Base-by-base conservation (phyloP, 2,888 invertebrate species). In the Meiosimyza platycephala region DNA sequence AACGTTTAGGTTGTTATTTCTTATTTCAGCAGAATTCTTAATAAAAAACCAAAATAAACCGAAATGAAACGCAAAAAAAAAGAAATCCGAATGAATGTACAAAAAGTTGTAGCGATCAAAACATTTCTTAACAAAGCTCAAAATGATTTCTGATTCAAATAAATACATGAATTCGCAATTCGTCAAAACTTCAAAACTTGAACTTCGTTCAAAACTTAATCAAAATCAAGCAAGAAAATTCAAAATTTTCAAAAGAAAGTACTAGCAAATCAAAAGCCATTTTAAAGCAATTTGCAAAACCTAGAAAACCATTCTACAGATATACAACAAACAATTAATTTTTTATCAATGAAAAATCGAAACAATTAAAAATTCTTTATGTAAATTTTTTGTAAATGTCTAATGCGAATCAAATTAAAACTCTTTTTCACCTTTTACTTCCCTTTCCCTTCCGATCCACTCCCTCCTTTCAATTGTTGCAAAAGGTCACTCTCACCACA, bases 401-500 rank as follows among this genome's bases (percentile, higher is more conserved):
- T 72, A 13, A 72, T 55, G 57, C 50, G 62, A 54, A 57, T 59
- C 66, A 74, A 65, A 54, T n/a, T 47, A 64, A 48, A 50, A 48
- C 52, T 47, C 51, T 72, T 6, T 63, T 68, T 68, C 52, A 60
- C 28, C 54, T 72, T 6, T 63, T 59, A 59, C 52, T 51, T 22
- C 52, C 63, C 52, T 70, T 63, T 63, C 63, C 40, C 63, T 63
- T 63, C 40, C 47, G 16, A 7, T 70, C 54, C 70, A 16, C 18
- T 54, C 9, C 40, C 9, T 40, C 9, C 6, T 65, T 51, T 52
- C 28, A 16, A 28, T 47, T 72, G 68, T 72, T 63, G 50, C 52
- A 47, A 72, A 74, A 78, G 79, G 74, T 79, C 79, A 15, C 33
- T 74, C 11, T 76, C 79, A 50, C 76, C 78, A 40, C 73, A 65